Conservation (phyloP, 2,888 invertebrate species). For the Philereme transversata region DNA sequence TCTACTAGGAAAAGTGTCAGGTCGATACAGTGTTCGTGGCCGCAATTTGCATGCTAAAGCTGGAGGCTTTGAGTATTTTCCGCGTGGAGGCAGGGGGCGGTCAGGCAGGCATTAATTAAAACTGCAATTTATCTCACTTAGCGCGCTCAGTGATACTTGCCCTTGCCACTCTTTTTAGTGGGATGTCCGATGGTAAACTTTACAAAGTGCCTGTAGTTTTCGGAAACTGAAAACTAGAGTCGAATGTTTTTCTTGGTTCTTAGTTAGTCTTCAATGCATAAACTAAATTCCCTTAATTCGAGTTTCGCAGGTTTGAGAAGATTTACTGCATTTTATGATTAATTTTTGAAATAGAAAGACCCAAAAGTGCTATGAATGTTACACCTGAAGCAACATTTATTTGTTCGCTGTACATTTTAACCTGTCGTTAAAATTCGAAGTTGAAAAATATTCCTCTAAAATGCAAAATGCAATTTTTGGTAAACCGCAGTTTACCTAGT, state of each 20-base stretch:
- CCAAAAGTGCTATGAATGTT: too few relatives aligned
- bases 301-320: too few relatives aligned
- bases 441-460: too few relatives aligned
- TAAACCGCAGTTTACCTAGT: too few relatives aligned
- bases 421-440: too few relatives aligned
- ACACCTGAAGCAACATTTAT: too few relatives aligned
- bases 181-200: slow-evolving; percentile 23
- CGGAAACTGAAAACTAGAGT: slow-evolving; percentile 2
- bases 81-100: slow-evolving; percentile 37
- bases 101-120: slow-evolving; percentile 58
- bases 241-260: background rate
- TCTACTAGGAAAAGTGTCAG: slow-evolving; percentile 41
- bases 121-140: slow-evolving; percentile 63
- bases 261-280: too few relatives aligned
- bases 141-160: slow-evolving; percentile 40
- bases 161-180: slow-evolving; percentile 41
- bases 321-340: too few relatives aligned
- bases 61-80: slow-evolving; percentile 50
- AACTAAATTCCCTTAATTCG: too few relatives aligned
- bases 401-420: too few relatives aligned
- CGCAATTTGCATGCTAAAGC: slow-evolving; percentile 62
- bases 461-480: too few relatives aligned
- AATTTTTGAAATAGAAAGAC: too few relatives aligned
- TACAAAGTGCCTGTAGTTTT: slow-evolving; percentile 1
- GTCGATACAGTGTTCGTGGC: slow-evolving; percentile 45